Evolutionary conservation across 2,113 vertebrate genomes (phyloP).

Genomic region (Fregetta grallaria): DNA sequence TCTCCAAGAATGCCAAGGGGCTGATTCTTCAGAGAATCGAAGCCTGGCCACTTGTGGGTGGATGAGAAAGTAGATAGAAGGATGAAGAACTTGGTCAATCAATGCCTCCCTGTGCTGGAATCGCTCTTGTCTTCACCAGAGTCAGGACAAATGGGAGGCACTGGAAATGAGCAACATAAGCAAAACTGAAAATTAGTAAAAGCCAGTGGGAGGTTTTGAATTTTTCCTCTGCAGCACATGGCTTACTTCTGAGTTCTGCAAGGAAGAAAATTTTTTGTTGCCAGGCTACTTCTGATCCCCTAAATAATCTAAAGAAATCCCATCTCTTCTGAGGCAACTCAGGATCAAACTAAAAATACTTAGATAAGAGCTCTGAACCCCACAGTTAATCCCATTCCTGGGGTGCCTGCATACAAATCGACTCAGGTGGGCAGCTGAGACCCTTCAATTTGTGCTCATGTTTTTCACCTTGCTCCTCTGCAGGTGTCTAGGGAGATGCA

Average conservation of each 20-base stretch:
- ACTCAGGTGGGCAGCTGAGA: neutral
- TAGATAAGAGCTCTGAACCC: neutral
- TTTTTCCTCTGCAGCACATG: neutral
- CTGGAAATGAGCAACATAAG: neutral
- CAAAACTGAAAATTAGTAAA: neutral
- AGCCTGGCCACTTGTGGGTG: neutral
- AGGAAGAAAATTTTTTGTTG: neutral
- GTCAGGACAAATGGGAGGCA: neutral
- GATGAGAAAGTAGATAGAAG: neutral
- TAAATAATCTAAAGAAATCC: neutral
- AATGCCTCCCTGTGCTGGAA: neutral
- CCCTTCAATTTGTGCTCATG: neutral
- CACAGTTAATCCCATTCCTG: neutral
- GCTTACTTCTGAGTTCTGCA: neutral
- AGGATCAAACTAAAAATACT: neutral
- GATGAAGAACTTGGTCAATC: neutral
- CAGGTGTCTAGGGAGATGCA: neutral
- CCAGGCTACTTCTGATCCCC: neutral
- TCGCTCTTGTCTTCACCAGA: neutral
- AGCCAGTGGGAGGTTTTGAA: neutral
- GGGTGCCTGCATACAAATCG: neutral
- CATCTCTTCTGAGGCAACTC: neutral
- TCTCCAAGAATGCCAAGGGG: neutral
- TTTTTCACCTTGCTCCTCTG: neutral
- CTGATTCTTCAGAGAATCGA: neutral